Base-by-base conservation (phyloP, 1,140 invertebrate genomes). In the Leptopilina clavipes region DNA sequence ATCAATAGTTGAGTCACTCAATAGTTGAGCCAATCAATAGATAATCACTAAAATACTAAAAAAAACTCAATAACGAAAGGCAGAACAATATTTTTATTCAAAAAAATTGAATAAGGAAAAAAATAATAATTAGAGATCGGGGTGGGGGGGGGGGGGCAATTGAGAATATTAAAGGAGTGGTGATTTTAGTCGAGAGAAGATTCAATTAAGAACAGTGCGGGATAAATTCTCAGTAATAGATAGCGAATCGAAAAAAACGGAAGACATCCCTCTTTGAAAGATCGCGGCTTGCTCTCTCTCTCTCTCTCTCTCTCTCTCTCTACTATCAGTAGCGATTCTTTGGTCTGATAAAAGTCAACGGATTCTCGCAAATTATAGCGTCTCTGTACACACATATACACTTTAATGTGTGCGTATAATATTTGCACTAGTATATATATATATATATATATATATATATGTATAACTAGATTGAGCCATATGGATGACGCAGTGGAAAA, bases 401-500 rank as follows among this genome's bases (percentile, higher is more conserved):
- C n/a, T n/a, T n/a, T n/a, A n/a, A n/a, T n/a, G n/a, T n/a, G n/a
- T n/a, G n/a, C n/a, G n/a, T n/a, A n/a, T n/a, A n/a, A 70, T 70
- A 70, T 70, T 12, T 70, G n/a, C 37, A 31, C 37, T 8, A 8
- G 31, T 25, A 70, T 25, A 70, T 25, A 6, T 22, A 70, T 59
- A 59, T 59, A 17, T 52, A 52, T 31, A 31, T 6, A 31, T 31
- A 31, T 3, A 1, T 31, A 31, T 31, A 31, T 31, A 31, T n/a
- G n/a, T n/a, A n/a, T n/a, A n/a, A n/a, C n/a, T n/a, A 9, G 37
- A 40, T 6, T 40, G 37, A 40, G 9, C 37, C 14, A 65, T 11
- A 71, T 71, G 43, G 25, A 65, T 65, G 59, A 65, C 59, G 59
- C 12, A 65, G 59, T 65, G 11, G 22, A 65, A 65, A 65, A 65